Conservation (phyloP, 2,113 vertebrate genomes). For the Lycocorax pyrrhopterus region DNA sequence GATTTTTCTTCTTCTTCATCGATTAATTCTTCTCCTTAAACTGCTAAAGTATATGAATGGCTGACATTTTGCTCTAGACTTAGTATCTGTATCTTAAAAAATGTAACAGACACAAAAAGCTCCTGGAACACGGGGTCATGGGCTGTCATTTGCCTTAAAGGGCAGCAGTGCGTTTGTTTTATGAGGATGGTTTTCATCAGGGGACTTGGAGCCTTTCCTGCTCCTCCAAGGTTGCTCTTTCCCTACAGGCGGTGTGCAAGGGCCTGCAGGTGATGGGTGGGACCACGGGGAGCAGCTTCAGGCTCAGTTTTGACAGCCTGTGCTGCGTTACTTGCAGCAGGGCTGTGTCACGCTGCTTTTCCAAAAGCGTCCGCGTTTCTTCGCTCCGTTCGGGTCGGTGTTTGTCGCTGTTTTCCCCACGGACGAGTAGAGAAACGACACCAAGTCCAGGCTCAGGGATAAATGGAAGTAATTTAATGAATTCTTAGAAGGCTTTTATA, state of each 20-base stretch:
- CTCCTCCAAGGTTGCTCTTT: neutral
- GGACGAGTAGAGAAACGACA: too few species aligned
- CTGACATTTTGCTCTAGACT: slow-evolving; percentile 43
- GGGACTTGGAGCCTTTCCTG: neutral
- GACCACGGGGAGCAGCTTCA: neutral
- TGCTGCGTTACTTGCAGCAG: neutral
- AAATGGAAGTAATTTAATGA: too few species aligned
- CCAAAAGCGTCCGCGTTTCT: neutral
- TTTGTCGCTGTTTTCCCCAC: too few species aligned
- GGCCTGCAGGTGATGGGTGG: neutral
- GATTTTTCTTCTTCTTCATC: neutral
- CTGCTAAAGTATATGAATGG: neutral
- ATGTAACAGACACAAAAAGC: neutral
- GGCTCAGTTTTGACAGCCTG: neutral
- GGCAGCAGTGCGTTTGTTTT: slow-evolving; percentile 1
- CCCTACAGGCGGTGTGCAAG: neutral
- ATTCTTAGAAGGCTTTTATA: too few species aligned
- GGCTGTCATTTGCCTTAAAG: slow-evolving; percentile 15
- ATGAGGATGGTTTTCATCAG: neutral
- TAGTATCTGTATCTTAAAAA: neutral
- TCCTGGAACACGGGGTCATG: neutral
- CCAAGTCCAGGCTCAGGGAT: too few species aligned
- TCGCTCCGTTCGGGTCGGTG: neutral
- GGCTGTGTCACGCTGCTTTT: rapidly evolving
- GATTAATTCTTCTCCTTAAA: slow-evolving; percentile 23